phyloP scores from a whole-genome alignment of 2,888 invertebrate genomes.

The Mantis religiosa region DNA sequence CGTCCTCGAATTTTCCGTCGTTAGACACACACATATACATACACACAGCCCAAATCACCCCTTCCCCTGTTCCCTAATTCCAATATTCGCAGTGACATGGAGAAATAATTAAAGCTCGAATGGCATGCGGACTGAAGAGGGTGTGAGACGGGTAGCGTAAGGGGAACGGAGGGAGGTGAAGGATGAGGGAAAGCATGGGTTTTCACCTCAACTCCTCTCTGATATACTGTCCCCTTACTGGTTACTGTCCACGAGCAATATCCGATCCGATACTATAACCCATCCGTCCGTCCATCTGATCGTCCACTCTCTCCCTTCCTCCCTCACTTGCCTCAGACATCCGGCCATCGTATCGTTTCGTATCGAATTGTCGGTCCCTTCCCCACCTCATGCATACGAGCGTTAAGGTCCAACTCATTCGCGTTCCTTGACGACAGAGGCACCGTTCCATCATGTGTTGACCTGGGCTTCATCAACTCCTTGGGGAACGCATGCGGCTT shows the following conservation, averaged over 20 bases:
- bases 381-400: not conserved
- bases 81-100: conserved; percentile 32
- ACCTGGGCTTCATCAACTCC: not conserved
- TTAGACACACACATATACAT: conserved; percentile 10
- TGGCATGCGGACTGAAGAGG: conserved; percentile 25
- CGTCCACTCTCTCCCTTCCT: not conserved
- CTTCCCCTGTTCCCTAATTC: conserved; percentile 25
- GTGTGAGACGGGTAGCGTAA: not conserved
- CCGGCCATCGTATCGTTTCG: not conserved
- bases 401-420: not conserved
- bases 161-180: not conserved
- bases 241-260: conserved; percentile 3
- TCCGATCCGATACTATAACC: conserved; percentile 1
- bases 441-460: not conserved
- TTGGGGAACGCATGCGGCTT: not conserved
- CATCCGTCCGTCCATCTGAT: not conserved
- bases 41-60: not conserved
- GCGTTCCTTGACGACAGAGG: not conserved
- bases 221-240: conserved; percentile 6
- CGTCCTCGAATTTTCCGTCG: conserved; percentile 24
- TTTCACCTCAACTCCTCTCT: conserved; percentile 23
- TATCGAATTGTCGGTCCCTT: not conserved
- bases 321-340: not conserved
- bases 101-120: conserved; percentile 33
- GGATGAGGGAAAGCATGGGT: conserved; percentile 6